Percentiles rank a stretch among this genome's conserved stretches.
These are phyloP conservation scores for Urocolius indicus DNA, from an alignment of 2,113 vertebrate species.

Conservation along the genomic window DNA sequence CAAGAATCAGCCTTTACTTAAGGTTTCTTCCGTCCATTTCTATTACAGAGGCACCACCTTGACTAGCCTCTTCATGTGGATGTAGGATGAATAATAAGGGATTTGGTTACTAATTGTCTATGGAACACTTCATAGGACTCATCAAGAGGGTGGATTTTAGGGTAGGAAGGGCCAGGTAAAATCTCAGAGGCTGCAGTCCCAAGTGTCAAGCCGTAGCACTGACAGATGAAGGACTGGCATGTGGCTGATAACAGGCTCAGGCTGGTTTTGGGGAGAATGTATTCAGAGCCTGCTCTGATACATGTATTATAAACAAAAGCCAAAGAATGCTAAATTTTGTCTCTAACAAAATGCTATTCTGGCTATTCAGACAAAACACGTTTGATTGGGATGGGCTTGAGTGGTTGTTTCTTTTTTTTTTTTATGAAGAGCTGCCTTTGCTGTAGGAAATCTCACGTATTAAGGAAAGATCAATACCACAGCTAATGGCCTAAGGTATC, in stretches of 20 bases:
- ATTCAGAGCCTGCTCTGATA: slow-evolving; percentile 4
- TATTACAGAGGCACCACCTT: background rate
- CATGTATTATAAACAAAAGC: slow-evolving; percentile 53
- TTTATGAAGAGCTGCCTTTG: slow-evolving; percentile 44
- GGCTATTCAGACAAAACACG: slow-evolving; percentile 57
- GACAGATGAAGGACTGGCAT: background rate
- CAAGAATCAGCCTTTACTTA: background rate
- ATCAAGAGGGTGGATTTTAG: background rate
- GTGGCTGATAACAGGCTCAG: slow-evolving; percentile 22
- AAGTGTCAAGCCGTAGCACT: background rate
- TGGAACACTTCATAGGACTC: background rate
- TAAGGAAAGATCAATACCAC: slow-evolving; percentile 73
- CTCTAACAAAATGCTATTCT: slow-evolving; percentile 30
- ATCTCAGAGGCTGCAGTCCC: background rate
- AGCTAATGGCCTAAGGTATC: slow-evolving; percentile 74
- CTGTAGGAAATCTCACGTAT: slow-evolving; percentile 61
- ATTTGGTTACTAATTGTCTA: background rate
- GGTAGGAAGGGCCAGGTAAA: background rate
- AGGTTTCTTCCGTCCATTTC: background rate
- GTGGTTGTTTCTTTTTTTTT: background rate
- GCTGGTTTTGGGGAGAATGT: background rate
- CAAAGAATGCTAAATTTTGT: slow-evolving; percentile 46
- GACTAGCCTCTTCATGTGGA: background rate
- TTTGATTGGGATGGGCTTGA: background rate
- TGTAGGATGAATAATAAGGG: background rate